phyloP scores from a whole-genome alignment of 2,797 vertebrate species.

The Acipenser oxyrinchus region DNA sequence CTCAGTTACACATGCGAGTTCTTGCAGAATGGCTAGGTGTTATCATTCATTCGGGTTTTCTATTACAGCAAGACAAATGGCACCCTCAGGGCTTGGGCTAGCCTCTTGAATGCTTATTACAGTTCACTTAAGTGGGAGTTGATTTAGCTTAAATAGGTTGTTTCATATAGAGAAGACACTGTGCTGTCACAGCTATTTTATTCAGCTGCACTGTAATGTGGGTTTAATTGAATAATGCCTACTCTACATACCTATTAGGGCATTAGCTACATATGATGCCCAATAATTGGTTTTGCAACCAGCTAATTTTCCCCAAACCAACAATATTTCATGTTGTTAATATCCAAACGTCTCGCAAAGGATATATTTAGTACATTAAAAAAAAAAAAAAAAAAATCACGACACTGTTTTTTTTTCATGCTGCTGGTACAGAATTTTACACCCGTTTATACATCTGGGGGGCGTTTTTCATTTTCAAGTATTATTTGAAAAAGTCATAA shows the following conservation, averaged over 20 bases:
- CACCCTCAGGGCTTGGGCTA: constrained; percentile 73
- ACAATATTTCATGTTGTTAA: constrained; percentile 44
- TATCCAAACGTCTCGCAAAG: constrained; percentile 26
- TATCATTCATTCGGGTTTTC: constrained; percentile 88
- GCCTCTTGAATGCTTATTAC: constrained; percentile 77
- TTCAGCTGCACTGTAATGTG: constrained; percentile 63
- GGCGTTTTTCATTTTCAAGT: too few relatives aligned
- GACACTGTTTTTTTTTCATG: too few relatives aligned
- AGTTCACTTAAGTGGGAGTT: constrained; percentile 86
- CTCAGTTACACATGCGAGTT: constrained; percentile 38
- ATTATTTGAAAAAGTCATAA: too few relatives aligned
- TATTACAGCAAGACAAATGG: constrained; percentile 90
- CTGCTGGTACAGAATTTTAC: too few relatives aligned
- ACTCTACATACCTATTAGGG: constrained; percentile 65
- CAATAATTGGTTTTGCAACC: constrained; percentile 62
- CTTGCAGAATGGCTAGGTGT: constrained; percentile 57
- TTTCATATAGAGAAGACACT: constrained; percentile 78
- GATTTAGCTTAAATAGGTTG: constrained; percentile 92
- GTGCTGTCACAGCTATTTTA: constrained; percentile 65
- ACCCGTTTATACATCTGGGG: too few relatives aligned
- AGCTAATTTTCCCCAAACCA: constrained; percentile 61
- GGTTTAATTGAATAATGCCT: constrained; percentile 86
- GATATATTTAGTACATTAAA: constrained; percentile 24
- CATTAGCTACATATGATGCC: constrained; percentile 62
- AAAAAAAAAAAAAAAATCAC: constrained; percentile 10